phyloP scores from a whole-genome alignment of 2,113 vertebrate genomes.

The Pagrus major region DNA sequence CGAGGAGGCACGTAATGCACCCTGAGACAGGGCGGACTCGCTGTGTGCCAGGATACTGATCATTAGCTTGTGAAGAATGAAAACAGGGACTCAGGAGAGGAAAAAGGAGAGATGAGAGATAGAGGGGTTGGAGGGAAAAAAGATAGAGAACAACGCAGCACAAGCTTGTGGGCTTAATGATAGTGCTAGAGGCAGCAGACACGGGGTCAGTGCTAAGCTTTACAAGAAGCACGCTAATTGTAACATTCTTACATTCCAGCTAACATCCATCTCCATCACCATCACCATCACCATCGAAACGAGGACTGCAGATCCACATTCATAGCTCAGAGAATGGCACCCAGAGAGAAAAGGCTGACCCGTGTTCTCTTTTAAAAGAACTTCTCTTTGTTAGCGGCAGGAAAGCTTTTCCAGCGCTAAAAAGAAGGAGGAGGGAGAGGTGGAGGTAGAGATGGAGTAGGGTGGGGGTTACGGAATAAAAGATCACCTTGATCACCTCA shows the following conservation, averaged over 20 bases:
- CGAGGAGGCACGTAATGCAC: background rate
- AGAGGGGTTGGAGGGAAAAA: background rate
- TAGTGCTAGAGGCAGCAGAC: conserved; percentile 44
- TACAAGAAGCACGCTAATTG: conserved; percentile 57
- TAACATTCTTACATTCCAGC: conserved; percentile 41
- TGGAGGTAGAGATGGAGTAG: background rate
- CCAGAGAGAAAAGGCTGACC: conserved; percentile 22
- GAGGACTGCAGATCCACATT: conserved; percentile 25
- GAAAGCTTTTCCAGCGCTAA: conserved; percentile 10
- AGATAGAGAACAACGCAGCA: conserved; percentile 9
- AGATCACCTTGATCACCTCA: conserved; percentile 58
- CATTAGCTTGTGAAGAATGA: conserved; percentile 66
- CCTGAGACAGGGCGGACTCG: background rate
- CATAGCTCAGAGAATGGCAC: background rate
- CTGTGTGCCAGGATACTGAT: conserved; percentile 49
- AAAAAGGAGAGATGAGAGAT: conserved; percentile 30
- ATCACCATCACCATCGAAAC: conserved; percentile 44
- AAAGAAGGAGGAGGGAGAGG: background rate
- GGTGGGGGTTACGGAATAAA: conserved; percentile 25
- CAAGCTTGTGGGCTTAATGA: conserved; percentile 56
- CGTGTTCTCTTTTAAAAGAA: background rate
- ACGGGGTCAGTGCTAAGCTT: conserved; percentile 42
- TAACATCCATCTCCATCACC: conserved; percentile 17
- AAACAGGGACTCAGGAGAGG: conserved; percentile 44
- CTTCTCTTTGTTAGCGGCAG: conserved; percentile 14